Base-by-base conservation (phyloP, 2,888 invertebrate species). In the Neelides folsomi region DNA sequence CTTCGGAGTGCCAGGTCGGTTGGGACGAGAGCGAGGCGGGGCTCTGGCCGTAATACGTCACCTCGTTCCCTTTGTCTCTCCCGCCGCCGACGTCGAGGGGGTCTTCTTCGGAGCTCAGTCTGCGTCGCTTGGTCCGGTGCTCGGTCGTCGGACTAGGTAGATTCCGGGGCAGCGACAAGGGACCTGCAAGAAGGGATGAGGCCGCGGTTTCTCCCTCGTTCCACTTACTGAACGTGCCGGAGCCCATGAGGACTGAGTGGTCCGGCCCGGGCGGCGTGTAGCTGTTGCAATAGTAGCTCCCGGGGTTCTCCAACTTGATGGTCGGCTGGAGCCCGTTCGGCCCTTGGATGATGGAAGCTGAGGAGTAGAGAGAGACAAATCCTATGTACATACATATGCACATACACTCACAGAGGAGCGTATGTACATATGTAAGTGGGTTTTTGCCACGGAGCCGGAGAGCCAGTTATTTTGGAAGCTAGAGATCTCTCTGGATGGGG, bases 271-370 rank as follows among this genome's bases (percentile, higher is more conserved):
- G 79, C 66, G 82, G 77, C 66, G 83, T 79, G 73, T 86, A 86
- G 73, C 80, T 84, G 71, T 79, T 82, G 74, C 83, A 84, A 72
- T 84, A 85, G 57, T 61, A 61, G 58, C 59, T 62, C 66, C 80
- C 77, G 64, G 83, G 79, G 71, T 82, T 83, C 74, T 87, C 86
- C 71, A 86, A 77, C 75, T 85, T 85, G 68, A 86, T 84, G 67
- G 79, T 78, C 75, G 81, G 68, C 77, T 81, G 71, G 66, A 71
- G 70, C 53, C 75, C 75, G 66, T 76, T 84, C 61, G 85, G 79
- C 74, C 90, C 90, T 74, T 87, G 89, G 71, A 93, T 82, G 71
- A 94, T 93, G 69, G 93, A 93, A 65, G 90, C 93, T 93, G 79
- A 66, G 27, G 27, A 27, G 27, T 27, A 27, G 27, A 79, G 78